phyloP scores from a whole-genome alignment of 2,888 invertebrate genomes.

The Agrotis puta region DNA sequence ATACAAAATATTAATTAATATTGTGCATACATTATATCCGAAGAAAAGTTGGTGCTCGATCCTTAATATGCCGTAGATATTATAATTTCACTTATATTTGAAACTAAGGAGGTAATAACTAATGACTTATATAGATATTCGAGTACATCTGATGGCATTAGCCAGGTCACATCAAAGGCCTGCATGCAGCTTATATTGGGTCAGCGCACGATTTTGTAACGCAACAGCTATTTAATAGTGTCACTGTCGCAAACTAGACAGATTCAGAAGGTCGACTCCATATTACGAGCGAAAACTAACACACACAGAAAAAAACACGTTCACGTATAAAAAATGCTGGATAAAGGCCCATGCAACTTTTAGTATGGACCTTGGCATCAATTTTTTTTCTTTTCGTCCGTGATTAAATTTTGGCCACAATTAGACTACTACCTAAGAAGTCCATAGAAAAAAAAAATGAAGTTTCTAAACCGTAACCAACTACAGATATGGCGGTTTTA shows the following conservation, averaged over 20 bases:
- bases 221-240: background rate
- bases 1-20: slow-evolving; percentile 49
- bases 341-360: no score
- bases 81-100: slow-evolving; percentile 10
- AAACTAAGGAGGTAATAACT: slow-evolving; percentile 21
- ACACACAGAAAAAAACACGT: background rate
- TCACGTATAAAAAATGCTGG: background rate
- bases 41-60: slow-evolving; percentile 25
- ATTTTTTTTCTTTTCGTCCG: no score
- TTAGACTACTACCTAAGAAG: no score
- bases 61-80: slow-evolving; percentile 19
- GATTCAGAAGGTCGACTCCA: background rate
- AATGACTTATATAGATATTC: slow-evolving; percentile 35
- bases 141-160: background rate
- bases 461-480: no score
- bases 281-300: background rate
- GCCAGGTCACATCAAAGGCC: slow-evolving; percentile 1
- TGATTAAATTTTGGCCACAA: no score
- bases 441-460: no score
- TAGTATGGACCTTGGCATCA: no score
- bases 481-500: no score
- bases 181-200: slow-evolving; percentile 6
- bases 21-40: slow-evolving; percentile 50
- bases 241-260: slow-evolving; percentile 3
- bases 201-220: slow-evolving; percentile 9